Evolutionary conservation across 2,888 invertebrate species (phyloP).

Genomic region (Osedax frankpressi): DNA sequence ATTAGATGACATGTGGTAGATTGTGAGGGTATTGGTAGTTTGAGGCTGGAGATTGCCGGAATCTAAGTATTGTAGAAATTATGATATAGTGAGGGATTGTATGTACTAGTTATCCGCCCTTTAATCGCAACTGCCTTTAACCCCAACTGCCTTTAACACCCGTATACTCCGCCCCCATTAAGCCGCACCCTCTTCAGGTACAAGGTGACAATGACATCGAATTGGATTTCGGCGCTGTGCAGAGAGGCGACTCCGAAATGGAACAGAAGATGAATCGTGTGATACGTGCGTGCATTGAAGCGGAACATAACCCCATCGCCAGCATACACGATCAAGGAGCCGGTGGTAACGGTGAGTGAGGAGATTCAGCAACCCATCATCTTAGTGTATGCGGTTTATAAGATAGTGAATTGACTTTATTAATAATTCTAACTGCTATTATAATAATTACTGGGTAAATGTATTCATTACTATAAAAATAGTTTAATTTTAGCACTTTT

Average conservation of each 20-base stretch:
- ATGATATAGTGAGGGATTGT: no score
- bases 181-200: constrained; percentile 47
- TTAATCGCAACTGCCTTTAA: neutral
- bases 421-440: no score
- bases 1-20: no score
- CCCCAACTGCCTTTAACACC: neutral
- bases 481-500: no score
- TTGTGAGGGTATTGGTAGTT: no score
- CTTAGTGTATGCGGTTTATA: no score
- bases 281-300: constrained; percentile 79
- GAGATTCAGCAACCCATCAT: no score
- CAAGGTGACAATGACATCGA: constrained; percentile 73
- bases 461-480: no score
- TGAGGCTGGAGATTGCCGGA: no score
- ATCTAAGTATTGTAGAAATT: neutral
- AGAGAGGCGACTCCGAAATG: constrained; percentile 94
- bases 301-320: constrained; percentile 68
- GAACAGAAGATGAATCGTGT: constrained; percentile 89
- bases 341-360: constrained; percentile 60
- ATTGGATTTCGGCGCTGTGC: constrained; percentile 89
- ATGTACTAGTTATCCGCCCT: no score
- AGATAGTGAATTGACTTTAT: no score
- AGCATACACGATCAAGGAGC: constrained; percentile 98
- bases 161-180: neutral
- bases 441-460: no score